These are phyloP conservation scores for Orcinus orca DNA, from an alignment of 2,113 vertebrate species.

Conservation along the genomic window DNA sequence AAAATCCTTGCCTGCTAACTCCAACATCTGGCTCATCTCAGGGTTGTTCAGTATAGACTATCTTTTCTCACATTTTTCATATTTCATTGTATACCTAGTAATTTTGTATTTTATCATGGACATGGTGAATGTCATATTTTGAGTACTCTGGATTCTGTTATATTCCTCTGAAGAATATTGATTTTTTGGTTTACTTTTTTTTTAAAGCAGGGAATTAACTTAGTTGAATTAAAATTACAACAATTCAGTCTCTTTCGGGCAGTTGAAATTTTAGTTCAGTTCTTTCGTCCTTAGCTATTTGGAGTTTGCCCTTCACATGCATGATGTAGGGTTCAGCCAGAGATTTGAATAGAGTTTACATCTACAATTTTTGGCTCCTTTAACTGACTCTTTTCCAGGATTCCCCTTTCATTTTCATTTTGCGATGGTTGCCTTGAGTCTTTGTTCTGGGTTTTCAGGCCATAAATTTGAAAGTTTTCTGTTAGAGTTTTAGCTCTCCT, in stretches of 20 bases:
- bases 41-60: background rate
- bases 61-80: background rate
- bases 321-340: background rate
- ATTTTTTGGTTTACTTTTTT: background rate
- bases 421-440: background rate
- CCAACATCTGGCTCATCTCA: background rate
- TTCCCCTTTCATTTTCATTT: background rate
- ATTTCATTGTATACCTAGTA: background rate
- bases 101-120: background rate
- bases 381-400: background rate
- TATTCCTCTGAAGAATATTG: background rate
- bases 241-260: background rate
- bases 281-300: background rate
- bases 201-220: background rate
- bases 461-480: background rate
- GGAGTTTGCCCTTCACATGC: background rate
- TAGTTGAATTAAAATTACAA: background rate
- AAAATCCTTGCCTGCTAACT: background rate
- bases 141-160: background rate
- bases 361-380: background rate
- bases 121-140: background rate
- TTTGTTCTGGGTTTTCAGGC: background rate
- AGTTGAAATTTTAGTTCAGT: slow-evolving; percentile 1
- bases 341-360: background rate
- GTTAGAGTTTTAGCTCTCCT: background rate